Evolutionary conservation across 2,888 invertebrate genomes (phyloP), one percentile per base, ranked within the genome.

Genomic region (Diaprepes abbreviatus): DNA sequence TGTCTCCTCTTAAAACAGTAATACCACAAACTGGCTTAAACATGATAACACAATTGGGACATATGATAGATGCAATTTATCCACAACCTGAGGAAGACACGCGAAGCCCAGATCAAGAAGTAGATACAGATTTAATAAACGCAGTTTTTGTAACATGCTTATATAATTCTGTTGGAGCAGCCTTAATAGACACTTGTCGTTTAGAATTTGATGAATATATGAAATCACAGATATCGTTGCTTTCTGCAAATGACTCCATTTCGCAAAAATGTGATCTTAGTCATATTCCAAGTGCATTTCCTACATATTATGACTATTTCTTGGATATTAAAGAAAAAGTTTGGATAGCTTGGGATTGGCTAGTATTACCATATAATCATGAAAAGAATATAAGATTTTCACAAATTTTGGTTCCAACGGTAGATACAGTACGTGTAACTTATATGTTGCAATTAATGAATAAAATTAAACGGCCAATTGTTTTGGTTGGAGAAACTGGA

Each of bases 401-500:
- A 2, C 91, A 95, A 74, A 95, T 96, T 73, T 86, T 97, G 14
- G 96, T 97, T 4, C 96, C 96, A 0, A 97, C 96, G 0, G 89
- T 94, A 1, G 96, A 97, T 80, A 96, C 96, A 0, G 87, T 94
- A 6, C 86, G 93, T 48, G 90, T 93, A 0, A 92, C 91, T 0
- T 94, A 94, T 89, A 87, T 94, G 12, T 87, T 97, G 52, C 86
- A 89, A 70, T 85, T 93, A 16, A 93, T 94, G 92, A 92, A 91
- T 78, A 87, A 90, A 78, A 91, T 94, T 76, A 84, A 76, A 81
- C 87, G 92, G 48, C 96, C 97, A 0, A 91, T 95, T 0, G 86
- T 96, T 3, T 85, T 97, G 2, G 92, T 96, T 0, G 97, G 97
- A 0, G 96, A 96, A 78, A 94, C 95, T 0, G 96, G 96, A 5